phyloP scores from a whole-genome alignment of 2,797 vertebrate genomes.

The Phoxinus dragarum region DNA sequence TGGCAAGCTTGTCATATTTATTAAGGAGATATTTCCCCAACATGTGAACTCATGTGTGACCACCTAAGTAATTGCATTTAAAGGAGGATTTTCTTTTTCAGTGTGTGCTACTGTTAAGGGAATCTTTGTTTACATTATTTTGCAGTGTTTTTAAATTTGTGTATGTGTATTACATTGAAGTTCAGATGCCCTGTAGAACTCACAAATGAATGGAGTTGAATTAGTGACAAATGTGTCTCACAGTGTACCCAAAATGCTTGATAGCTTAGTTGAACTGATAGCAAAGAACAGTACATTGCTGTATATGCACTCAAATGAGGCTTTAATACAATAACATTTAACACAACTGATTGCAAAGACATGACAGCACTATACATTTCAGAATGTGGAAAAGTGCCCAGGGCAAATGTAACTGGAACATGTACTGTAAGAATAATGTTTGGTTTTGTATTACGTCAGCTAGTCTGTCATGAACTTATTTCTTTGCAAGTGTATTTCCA shows the following conservation, averaged over 20 bases:
- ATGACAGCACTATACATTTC: constrained; percentile 42
- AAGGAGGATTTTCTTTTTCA: neutral
- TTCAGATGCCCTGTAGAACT: constrained; percentile 6
- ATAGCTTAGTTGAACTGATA: constrained; percentile 3
- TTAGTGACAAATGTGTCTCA: neutral
- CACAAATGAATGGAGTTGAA: neutral
- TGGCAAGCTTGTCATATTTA: constrained; percentile 80
- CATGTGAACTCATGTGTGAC: constrained; percentile 72
- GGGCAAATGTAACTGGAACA: constrained; percentile 28
- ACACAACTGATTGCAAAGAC: constrained; percentile 1
- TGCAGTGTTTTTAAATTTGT: neutral
- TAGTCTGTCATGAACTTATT: constrained; percentile 66
- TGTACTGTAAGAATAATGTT: constrained; percentile 63
- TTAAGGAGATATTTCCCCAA: constrained; percentile 72
- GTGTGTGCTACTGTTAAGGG: neutral
- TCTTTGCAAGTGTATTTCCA: constrained; percentile 68
- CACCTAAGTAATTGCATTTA: constrained; percentile 73
- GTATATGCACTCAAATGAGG: neutral
- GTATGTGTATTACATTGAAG: neutral
- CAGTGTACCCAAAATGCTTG: neutral
- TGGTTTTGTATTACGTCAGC: constrained; percentile 68
- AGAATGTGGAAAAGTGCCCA: constrained; percentile 61
- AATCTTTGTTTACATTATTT: neutral
- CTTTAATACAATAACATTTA: neutral
- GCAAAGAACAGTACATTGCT: neutral